A percentile compares a stretch with the other conserved stretches of the same genome.
Evolutionary conservation across 2,797 vertebrate species (phyloP).

Genomic region (Sebastes steindachneri): DNA sequence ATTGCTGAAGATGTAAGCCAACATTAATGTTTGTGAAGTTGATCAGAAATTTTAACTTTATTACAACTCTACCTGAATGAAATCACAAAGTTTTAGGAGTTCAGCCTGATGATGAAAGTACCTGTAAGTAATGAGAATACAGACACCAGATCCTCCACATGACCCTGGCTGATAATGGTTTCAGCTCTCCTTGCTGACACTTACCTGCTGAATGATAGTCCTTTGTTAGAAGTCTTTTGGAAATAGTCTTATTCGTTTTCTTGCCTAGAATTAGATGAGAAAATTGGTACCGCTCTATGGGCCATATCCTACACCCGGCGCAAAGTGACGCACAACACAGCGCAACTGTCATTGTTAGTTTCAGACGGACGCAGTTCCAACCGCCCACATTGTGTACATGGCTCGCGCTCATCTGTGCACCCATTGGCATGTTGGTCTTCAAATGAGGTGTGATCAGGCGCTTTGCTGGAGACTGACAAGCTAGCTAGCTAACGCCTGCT

Average conservation of each 20-base stretch:
- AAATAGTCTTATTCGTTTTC: neutral
- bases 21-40: neutral
- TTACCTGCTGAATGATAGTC: neutral
- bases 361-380: too few relatives aligned
- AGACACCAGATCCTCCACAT: neutral
- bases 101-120: neutral
- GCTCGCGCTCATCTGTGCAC: too few relatives aligned
- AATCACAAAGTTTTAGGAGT: neutral
- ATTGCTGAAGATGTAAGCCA: neutral
- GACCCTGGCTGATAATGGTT: neutral
- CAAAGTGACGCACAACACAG: too few relatives aligned
- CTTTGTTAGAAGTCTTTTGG: neutral
- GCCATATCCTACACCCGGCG: too few relatives aligned
- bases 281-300: neutral
- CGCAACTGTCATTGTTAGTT: too few relatives aligned
- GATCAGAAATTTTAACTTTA: neutral
- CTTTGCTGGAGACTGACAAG: too few relatives aligned
- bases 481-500: too few relatives aligned
- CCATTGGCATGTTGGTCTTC: too few relatives aligned
- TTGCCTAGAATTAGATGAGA: neutral
- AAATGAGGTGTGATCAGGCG: too few relatives aligned
- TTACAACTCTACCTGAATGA: neutral
- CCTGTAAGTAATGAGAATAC: constrained; percentile 6
- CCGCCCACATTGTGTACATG: too few relatives aligned
- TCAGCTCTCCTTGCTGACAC: neutral